A percentile compares a stretch with the other conserved stretches of the same genome.
Conservation (phyloP, 2,797 vertebrate species). For the Scyliorhinus canicula region DNA sequence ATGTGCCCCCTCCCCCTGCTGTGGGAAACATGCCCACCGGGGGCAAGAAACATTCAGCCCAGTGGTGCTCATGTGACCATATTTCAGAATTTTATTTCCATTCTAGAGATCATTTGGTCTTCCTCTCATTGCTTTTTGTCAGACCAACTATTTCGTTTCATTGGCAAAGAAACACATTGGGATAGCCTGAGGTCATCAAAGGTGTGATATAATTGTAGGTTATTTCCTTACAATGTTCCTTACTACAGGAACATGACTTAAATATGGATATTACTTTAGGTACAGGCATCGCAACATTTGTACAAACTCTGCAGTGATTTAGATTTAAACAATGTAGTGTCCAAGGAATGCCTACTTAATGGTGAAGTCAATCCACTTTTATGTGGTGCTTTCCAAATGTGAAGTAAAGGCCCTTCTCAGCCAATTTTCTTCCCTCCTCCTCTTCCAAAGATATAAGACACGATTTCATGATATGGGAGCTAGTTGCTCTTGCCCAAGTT, state of each 20-base stretch:
- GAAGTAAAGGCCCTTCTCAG: not conserved
- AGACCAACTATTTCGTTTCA: not conserved
- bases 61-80: not conserved
- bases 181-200: not conserved
- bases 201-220: not conserved
- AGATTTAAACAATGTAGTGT: not conserved
- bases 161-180: not conserved
- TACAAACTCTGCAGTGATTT: not conserved
- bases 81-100: not conserved
- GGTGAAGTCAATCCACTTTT: not conserved
- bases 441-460: not conserved
- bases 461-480: not conserved
- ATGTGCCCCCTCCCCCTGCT: too few species aligned
- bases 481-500: not conserved
- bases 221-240: not conserved
- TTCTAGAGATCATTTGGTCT: not conserved
- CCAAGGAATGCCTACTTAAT: not conserved
- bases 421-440: not conserved
- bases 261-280: not conserved
- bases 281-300: not conserved
- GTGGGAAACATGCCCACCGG: too few species aligned
- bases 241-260: not conserved
- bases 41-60: too few species aligned
- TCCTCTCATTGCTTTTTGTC: not conserved
- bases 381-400: not conserved